Evolutionary conservation across 2,797 vertebrate genomes (phyloP), one percentile per base, ranked within the genome.

Genomic region (Bovichtus variegatus): DNA sequence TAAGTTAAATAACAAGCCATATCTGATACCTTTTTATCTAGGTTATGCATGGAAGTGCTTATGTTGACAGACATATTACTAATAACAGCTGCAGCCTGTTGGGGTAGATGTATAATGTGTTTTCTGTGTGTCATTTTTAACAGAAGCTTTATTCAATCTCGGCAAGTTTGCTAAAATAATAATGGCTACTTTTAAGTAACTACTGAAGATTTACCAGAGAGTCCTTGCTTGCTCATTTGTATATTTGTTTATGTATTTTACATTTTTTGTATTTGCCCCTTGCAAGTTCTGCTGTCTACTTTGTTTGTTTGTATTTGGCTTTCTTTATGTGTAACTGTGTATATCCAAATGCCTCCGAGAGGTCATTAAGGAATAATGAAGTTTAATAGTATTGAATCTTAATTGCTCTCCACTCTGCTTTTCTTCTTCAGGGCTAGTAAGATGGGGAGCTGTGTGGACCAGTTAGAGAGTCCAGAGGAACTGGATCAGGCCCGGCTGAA

Each of bases 401-500:
- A 5, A 12, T 43, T n/a, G 13, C 10, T 55, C 11, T 58, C 8
- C 18, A 3, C 19, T 70, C 13, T 62, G 38, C 34, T 71, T 27
- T 54, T 27, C 46, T 27, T 50, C 55, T 16, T 6, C 75, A 95
- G 94, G 62, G 41, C 90, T 46, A 63, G 72, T 38, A 74, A 78
- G 31, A 25, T 83, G 19, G 83, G 81, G 1, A 79, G 62, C 25
- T 74, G 43, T 9, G 15, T 88, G 57, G 73, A 91, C 74, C 87
- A 88, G 74, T 72, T 89, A 0, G 85, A 91, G 46, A 34, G 83
- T 34, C 80, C 84, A 2, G 86, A 92, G 50, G 93, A 94, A 69
- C 65, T 95, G 59, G 89, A 96, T 81, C 74, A 11, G 0, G 83
- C 73, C 25, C 86, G 83, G 3, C 82, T 96, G 69, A 73, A 78